phyloP scores from a whole-genome alignment of 2,888 invertebrate genomes.

The Aleiodes leptofemur region DNA sequence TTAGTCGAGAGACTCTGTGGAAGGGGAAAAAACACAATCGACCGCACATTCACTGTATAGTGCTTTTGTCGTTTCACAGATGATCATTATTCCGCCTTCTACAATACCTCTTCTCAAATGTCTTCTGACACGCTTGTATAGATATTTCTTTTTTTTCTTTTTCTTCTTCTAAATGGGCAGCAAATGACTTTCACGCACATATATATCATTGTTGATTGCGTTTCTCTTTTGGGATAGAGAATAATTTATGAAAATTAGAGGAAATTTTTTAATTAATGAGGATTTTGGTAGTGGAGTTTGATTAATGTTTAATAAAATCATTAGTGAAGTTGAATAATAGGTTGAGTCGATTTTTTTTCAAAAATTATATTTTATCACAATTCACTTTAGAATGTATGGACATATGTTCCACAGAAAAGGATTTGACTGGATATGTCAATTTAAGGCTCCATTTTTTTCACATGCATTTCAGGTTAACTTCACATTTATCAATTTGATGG shows the following conservation, averaged over 20 bases:
- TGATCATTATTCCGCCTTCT: conserved; percentile 53
- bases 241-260: conserved; percentile 4
- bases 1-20: conserved; percentile 37
- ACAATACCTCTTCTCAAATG: conserved; percentile 28
- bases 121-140: conserved; percentile 23
- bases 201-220: background rate
- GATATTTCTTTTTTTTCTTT: background rate
- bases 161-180: background rate
- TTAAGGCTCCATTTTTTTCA: too few relatives aligned
- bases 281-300: too few relatives aligned
- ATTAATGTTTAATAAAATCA: too few relatives aligned
- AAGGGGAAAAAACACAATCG: conserved; percentile 24
- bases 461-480: too few relatives aligned
- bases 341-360: too few relatives aligned
- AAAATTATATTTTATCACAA: too few relatives aligned
- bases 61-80: conserved; percentile 29
- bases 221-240: background rate
- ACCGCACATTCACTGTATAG: conserved; percentile 4
- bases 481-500: too few relatives aligned
- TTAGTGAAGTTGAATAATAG: too few relatives aligned
- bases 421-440: too few relatives aligned
- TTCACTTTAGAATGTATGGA: too few relatives aligned
- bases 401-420: too few relatives aligned
- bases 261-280: too few relatives aligned
- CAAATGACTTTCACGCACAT: background rate